Evolutionary conservation across 2,888 invertebrate genomes (phyloP), one percentile per base, ranked within the genome.

Genomic region (Scaptomyza parva): DNA sequence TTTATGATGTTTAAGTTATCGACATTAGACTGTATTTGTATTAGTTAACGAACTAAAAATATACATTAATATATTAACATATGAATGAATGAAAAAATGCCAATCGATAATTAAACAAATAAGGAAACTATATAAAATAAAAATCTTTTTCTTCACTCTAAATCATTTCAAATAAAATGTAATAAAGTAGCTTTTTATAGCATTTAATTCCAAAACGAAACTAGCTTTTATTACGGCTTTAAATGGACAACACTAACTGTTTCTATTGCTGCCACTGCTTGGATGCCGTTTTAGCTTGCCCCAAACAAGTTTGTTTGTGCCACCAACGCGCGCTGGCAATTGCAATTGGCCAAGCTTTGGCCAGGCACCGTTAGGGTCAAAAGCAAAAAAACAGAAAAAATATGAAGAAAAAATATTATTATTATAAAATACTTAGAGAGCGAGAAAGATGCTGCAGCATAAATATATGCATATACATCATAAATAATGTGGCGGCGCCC

Each of bases 381-480:
- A 37, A 40, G 55, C 22, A 30, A 35, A 8, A n/a, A 26, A 28
- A 17, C 20, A 17, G 7, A 22, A 50, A 45, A 57, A 24, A 24
- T 7, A 24, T 7, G 6, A 7, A 12, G 22, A 28, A 47, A 70
- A 70, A 74, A 70, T 70, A 76, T 85, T 83, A 83, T 74, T 70
- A 76, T 85, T 83, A 83, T 83, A 83, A 83, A 83, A 83, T 83
- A 83, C 75, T 83, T 83, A 82, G 85, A 75, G 37, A 37, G 37
- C 37, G 37, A 17, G 37, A 17, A 37, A 81, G 86, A 82, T 79
- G 79, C 82, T 75, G 72, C 85, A 74, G 75, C 82, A 83, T 85
- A 83, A 83, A 83, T 82, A 83, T 82, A 85, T 83, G 82, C 82
- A 83, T 83, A 83, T 83, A 79, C 72, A 83, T 85, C 82, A 83